Base-by-base conservation (phyloP, 2,797 vertebrate species). In the Serranus cabrilla region DNA sequence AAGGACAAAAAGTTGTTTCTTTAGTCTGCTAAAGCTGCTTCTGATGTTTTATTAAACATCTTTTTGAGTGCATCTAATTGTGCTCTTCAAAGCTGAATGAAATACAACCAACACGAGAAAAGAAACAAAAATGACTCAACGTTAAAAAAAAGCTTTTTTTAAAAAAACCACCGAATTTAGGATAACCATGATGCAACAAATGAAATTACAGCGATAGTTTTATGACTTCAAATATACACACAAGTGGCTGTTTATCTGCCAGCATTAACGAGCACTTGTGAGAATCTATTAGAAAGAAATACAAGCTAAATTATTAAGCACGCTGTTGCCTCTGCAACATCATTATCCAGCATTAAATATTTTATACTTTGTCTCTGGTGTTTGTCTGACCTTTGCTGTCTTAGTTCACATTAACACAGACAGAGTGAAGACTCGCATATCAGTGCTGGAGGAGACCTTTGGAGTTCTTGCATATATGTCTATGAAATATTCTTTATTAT, bases 231-330 rank as follows among this genome's bases (percentile, higher is more conserved):
- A 51, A 42, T 55, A 59, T 50, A 47, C 0, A 14, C 12, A 34
- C 18, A 49, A 74, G 40, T 60, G 42, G 46, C 39, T 34, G 23
- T 21, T 60, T 54, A 60, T 73, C 70, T 67, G 31, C 20, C 58
- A 73, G 42, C 20, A 64, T 43, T 50, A 71, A 84, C 59, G 39
- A 80, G 27, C 63, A 18, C n/a, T 9, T 72, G 49, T 54, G 37
- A 64, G 42, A 39, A 58, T 45, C 67, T 47, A 52, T 71, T 72
- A 70, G 69, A 18, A 78, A 55, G 47, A 58, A 66, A 34, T 49
- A 68, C 6, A 71, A 34, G 51, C 34, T 85, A 55, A 89, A 88
- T 85, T 82, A 89, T 82, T 84, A 46, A 88, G 51, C 63, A 73
- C 34, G 23, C 16, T 31, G 31, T 21, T 59, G 37, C 52, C 75